phyloP scores from a whole-genome alignment of 2,797 vertebrate species.

The Pseudochirops corinnae region DNA sequence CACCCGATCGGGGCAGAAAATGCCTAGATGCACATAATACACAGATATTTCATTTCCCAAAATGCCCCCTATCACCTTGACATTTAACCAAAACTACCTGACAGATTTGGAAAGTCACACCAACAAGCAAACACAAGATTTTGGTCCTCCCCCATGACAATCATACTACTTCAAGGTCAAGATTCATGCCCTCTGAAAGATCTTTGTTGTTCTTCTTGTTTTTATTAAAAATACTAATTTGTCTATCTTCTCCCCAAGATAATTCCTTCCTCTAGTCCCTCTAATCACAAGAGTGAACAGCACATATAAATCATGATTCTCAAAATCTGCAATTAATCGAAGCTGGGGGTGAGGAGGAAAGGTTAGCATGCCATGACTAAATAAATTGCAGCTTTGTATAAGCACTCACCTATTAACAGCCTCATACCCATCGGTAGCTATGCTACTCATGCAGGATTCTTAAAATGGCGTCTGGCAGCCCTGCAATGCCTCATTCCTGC shows the following conservation, averaged over 20 bases:
- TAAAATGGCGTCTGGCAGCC: constrained; percentile 91
- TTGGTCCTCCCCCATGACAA: constrained; percentile 76
- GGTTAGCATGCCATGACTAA: constrained; percentile 86
- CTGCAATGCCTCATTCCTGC: constrained; percentile 88
- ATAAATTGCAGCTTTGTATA: constrained; percentile 86
- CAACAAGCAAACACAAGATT: constrained; percentile 80
- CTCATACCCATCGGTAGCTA: constrained; percentile 90
- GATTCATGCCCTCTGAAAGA: constrained; percentile 78
- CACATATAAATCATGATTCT: constrained; percentile 82
- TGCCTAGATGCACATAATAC: constrained; percentile 72
- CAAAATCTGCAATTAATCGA: constrained; percentile 85
- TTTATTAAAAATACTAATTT: constrained; percentile 77
- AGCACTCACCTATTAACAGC: constrained; percentile 91
- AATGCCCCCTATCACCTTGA: constrained; percentile 79
- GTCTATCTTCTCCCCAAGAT: constrained; percentile 81
- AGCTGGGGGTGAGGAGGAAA: constrained; percentile 75
- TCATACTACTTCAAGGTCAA: constrained; percentile 77
- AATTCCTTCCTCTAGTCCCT: constrained; percentile 78
- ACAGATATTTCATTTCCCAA: constrained; percentile 67
- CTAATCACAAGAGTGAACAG: constrained; percentile 81
- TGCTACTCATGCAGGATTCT: constrained; percentile 91
- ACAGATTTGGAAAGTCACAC: constrained; percentile 83
- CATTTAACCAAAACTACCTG: constrained; percentile 85
- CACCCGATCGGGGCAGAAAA: constrained; percentile 58
- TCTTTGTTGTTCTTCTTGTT: constrained; percentile 71